Conservation (phyloP, 2,888 invertebrate genomes). For the Cryptosula pallasiana region DNA sequence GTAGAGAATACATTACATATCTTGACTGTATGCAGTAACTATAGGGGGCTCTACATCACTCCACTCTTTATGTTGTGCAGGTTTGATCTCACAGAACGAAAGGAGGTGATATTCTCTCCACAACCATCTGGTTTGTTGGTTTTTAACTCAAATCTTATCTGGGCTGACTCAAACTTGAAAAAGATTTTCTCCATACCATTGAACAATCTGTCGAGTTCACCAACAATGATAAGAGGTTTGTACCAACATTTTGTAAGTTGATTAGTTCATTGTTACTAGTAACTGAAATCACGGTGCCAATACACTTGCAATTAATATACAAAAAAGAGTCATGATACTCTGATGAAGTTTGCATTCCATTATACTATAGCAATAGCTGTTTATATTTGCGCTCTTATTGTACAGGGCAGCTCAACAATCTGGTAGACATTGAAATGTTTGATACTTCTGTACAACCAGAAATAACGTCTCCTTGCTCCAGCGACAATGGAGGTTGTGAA, state of each 20-base stretch:
- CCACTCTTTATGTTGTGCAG: too few species aligned
- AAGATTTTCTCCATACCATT: constrained; percentile 53
- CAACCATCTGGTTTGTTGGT: constrained; percentile 91
- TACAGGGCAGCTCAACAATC: constrained; percentile 63
- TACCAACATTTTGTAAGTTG: too few species aligned
- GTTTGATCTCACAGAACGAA: not conserved
- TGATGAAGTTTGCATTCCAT: too few species aligned
- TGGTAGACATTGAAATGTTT: constrained; percentile 86
- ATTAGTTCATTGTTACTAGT: too few species aligned
- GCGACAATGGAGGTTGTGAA: constrained; percentile 62
- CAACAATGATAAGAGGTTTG: not conserved
- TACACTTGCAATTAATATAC: too few species aligned
- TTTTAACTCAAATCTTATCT: constrained; percentile 76
- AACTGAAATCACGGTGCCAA: too few species aligned
- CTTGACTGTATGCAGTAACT: too few species aligned
- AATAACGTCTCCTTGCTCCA: constrained; percentile 31
- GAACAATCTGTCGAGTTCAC: not conserved
- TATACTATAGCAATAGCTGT: too few species aligned
- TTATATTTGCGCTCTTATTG: too few species aligned
- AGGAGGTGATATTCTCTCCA: constrained; percentile 55
- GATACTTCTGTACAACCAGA: constrained; percentile 79
- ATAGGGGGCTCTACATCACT: too few species aligned
- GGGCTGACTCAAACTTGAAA: constrained; percentile 87
- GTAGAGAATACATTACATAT: too few species aligned
- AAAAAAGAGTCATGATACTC: too few species aligned